A percentile compares a stretch with the other conserved stretches of the same genome.
Evolutionary conservation across 1,140 invertebrate genomes (phyloP).

Genomic region (Scaptodrosophila lebanonensis): DNA sequence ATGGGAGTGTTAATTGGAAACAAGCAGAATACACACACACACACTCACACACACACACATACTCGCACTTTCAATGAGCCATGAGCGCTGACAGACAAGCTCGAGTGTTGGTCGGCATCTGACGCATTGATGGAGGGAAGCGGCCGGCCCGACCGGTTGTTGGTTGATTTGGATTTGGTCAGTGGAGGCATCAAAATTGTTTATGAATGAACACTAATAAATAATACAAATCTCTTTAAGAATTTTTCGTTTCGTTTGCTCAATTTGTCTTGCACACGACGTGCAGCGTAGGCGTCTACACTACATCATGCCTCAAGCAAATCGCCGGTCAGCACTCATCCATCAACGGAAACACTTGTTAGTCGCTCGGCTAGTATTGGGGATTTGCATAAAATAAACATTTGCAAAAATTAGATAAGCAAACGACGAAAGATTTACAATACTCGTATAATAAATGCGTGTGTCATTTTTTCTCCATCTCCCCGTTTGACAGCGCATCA

Average conservation of each 20-base stretch:
- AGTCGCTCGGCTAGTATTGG: slow-evolving; percentile 2
- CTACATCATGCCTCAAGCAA: no score
- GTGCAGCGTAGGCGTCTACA: slow-evolving; percentile 30
- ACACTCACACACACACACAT: slow-evolving; percentile 27
- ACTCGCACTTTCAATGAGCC: slow-evolving; percentile 34
- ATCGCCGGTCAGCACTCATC: no score
- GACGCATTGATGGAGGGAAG: slow-evolving; percentile 14
- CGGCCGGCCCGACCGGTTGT: slow-evolving; percentile 7
- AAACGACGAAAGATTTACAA: slow-evolving; percentile 35
- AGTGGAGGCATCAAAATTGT: slow-evolving; percentile 37
- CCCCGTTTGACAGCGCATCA: slow-evolving; percentile 27
- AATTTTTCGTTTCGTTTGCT: slow-evolving; percentile 38
- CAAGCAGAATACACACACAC: background rate
- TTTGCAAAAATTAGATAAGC: slow-evolving; percentile 44
- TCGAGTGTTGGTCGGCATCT: slow-evolving; percentile 1
- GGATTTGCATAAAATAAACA: slow-evolving; percentile 50
- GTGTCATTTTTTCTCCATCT: slow-evolving; percentile 27
- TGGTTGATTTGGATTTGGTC: slow-evolving; percentile 24
- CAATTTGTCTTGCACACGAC: slow-evolving; percentile 50
- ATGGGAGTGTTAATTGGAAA: slow-evolving; percentile 62
- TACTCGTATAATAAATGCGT: slow-evolving; percentile 38
- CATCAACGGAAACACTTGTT: slow-evolving; percentile 49
- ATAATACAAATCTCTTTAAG: slow-evolving; percentile 56
- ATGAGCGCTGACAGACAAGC: slow-evolving; percentile 9
- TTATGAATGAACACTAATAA: slow-evolving; percentile 59